Evolutionary conservation across 64 coral and sea anemone genomes (phyloP), one percentile per base, ranked within the genome.

Genomic region (Trachythela sp.): DNA sequence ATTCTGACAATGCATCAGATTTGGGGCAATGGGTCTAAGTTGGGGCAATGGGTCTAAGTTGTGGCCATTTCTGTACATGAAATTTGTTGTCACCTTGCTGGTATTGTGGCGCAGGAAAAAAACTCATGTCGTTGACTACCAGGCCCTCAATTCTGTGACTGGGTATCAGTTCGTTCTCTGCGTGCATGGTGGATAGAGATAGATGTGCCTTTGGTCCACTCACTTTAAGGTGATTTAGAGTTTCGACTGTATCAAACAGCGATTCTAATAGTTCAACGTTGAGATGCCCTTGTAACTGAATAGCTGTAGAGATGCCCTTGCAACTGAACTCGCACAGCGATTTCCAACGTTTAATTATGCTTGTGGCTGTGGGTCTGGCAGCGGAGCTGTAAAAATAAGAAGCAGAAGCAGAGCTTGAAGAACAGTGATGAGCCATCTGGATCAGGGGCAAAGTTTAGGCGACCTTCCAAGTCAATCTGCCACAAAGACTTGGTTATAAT

Each of bases 401-500:
- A n/a, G n/a, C n/a, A n/a, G n/a, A n/a, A 85, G 84, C 84, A 18
- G 45, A 48, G 84, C 45, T 85, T 39, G 40, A 50, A 27, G 20
- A 85, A 32, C 84, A n/a, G 41, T 85, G 84, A 85, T 24, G 33
- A 50, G 84, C 42, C 40, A 29, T 49, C 84, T 48, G 84, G 38
- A 85, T 50, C 84, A 13, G 20, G 24, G 40, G 40, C 41, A 85
- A 85, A 85, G 45, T 85, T 49, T 49, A 49, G 85, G 4, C 85
- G 85, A 58, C 48, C 48, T 87, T 15, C 36, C 34, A 60, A 87
- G 85, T 58, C 40, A 35, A 90, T 90, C 30, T 70, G 76, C 71
- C 71, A 90, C 88, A 88, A 85, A 36, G 87, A 87, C 48, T 76
- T 91, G n/a, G 67, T 92, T 77, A 92, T 92, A n/a, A 92, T 87